Base-by-base conservation (phyloP, 2,113 vertebrate species). In the Junco hyemalis region DNA sequence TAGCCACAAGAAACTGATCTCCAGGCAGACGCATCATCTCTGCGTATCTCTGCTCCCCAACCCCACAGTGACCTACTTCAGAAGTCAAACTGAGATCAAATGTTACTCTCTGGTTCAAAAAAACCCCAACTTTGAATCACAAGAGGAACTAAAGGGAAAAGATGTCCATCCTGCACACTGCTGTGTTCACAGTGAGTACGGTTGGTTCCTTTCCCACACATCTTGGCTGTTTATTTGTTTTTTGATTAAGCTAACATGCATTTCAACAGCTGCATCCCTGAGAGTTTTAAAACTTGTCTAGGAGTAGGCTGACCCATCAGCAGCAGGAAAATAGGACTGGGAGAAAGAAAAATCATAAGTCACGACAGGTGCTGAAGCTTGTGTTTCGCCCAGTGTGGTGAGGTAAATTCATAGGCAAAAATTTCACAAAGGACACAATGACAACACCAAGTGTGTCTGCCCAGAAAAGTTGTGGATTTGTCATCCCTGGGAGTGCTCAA, bases 71-170 rank as follows among this genome's bases (percentile, higher is more conserved):
- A 97, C 92, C 92, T 93, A 93, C 53, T 94, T 78, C 92, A 95
- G 90, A 88, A 94, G 92, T 93, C 95, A 97, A 95, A 90, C 80
- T 88, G 83, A 96, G 96, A 96, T 93, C 94, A 96, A 88, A 96
- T 90, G 92, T 94, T 93, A 80, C n/a, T 80, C 33, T 88, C 54
- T 65, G 35, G 93, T 94, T 97, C 88, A 73, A 92, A 92, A 81
- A 28, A 68, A 12, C 2, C 4, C 2, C 2, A 29, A 12, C 25
- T 73, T 82, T 48, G 76, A 95, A 90, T 86, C 69, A 86, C 64
- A 90, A 79, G 88, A 88, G 72, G 68, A 93, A 86, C 56, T 48
- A 81, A 54, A 86, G 83, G 69, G 63, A 88, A 86, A 93, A 92
- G 80, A 86, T 33, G 40, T 92, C 36, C 82, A 93, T 95, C 80